phyloP scores from a whole-genome alignment of 1,140 invertebrate genomes.

The Leptinotarsa undecemlineata region DNA sequence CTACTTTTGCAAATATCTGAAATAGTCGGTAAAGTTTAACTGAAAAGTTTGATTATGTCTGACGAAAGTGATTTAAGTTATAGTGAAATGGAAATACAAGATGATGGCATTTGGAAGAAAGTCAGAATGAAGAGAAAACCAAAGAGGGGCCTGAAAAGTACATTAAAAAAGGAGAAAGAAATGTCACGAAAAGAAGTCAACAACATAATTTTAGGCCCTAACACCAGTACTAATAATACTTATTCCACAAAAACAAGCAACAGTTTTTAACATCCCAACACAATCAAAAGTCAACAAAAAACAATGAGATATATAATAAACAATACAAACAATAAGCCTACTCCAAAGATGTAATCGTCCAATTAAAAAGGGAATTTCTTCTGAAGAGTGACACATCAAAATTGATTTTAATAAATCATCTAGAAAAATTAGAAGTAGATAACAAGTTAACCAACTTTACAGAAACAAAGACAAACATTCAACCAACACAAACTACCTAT shows the following conservation, averaged over 20 bases:
- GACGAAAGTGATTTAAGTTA: no score
- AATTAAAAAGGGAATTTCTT: background rate
- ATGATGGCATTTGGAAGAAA: no score
- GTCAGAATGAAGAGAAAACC: no score
- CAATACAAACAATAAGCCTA: background rate
- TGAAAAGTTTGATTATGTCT: no score
- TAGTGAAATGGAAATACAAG: no score
- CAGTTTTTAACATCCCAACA: no score
- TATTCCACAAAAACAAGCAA: no score
- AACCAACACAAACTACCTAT: background rate
- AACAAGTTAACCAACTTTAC: background rate
- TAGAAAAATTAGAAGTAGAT: background rate
- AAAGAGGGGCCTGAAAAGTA: no score
- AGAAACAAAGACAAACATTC: background rate
- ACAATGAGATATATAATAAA: background rate
- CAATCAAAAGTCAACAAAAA: no score
- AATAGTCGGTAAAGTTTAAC: background rate
- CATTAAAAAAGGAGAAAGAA: no score
- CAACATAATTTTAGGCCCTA: no score
- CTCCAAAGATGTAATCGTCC: background rate
- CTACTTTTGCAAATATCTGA: background rate
- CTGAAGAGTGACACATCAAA: background rate
- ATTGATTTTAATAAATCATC: background rate
- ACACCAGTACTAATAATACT: background rate
- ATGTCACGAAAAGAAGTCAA: no score